These are phyloP conservation scores for Mormyrus proboscirostris DNA, from an alignment of 2,797 vertebrate species.

Conservation along the genomic window DNA sequence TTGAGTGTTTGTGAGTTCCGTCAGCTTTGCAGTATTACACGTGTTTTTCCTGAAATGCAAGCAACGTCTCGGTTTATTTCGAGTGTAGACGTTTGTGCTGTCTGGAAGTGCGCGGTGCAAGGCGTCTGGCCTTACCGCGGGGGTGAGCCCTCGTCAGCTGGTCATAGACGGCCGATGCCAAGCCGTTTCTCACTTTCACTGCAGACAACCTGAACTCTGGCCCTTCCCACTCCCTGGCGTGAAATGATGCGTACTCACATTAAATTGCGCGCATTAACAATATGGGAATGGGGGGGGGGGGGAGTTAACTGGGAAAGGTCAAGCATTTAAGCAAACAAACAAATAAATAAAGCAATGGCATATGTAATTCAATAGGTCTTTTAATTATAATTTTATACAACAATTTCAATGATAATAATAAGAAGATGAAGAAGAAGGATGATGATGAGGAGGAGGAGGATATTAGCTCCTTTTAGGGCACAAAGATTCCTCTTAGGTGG, in stretches of 20 bases:
- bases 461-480: background rate
- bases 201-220: slow-evolving; percentile 39
- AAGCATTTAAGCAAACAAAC: background rate
- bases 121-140: slow-evolving; percentile 40
- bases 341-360: background rate
- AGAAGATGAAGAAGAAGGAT: background rate
- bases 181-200: slow-evolving; percentile 30
- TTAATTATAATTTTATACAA: background rate
- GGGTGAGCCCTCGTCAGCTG: slow-evolving; percentile 28
- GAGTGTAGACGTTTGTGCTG: background rate
- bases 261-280: slow-evolving; percentile 43
- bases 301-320: background rate
- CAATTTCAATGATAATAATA: background rate
- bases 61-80: slow-evolving; percentile 28
- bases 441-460: background rate
- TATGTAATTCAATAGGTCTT: background rate
- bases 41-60: slow-evolving; percentile 29
- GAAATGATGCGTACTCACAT: slow-evolving; percentile 44
- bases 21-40: slow-evolving; percentile 14
- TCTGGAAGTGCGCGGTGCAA: slow-evolving; percentile 30
- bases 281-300: slow-evolving; percentile 41
- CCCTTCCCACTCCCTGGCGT: slow-evolving; percentile 36
- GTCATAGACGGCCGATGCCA: slow-evolving; percentile 32
- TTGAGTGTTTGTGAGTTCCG: background rate
- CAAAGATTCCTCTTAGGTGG: background rate